phyloP scores from a whole-genome alignment of 2,113 vertebrate genomes.

The Pelecanoides urinatrix region DNA sequence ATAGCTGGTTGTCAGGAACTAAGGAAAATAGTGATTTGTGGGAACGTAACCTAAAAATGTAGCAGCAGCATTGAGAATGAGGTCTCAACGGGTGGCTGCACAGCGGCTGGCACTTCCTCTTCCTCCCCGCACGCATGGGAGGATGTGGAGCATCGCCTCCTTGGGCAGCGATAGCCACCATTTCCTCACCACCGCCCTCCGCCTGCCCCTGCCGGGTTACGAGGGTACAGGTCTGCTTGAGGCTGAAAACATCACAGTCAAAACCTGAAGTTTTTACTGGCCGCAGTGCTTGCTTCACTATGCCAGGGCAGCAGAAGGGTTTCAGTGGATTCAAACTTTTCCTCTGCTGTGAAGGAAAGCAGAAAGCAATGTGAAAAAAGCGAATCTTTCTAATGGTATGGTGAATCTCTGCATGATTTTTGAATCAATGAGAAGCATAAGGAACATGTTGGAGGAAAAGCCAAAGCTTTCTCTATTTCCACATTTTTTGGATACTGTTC shows the following conservation, averaged over 20 bases:
- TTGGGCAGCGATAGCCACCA: rapidly evolving
- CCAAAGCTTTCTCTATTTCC: background rate
- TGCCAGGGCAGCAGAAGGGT: background rate
- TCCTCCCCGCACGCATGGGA: rapidly evolving
- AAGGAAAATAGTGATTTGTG: background rate
- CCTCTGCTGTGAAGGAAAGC: background rate
- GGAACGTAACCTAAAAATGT: background rate
- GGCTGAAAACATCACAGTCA: background rate
- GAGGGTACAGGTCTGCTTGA: background rate
- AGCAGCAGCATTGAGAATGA: background rate
- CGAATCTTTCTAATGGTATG: background rate
- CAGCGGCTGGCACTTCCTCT: background rate
- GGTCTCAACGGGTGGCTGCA: background rate
- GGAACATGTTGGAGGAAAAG: background rate
- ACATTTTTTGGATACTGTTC: background rate
- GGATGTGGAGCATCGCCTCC: background rate
- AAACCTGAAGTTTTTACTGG: background rate
- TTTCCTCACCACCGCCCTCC: rapidly evolving
- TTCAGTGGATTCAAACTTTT: background rate
- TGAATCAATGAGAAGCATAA: background rate
- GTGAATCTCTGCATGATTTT: background rate
- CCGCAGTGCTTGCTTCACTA: rapidly evolving
- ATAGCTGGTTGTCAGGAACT: background rate
- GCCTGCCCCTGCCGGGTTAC: no score
- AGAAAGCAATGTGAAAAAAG: background rate